A percentile compares a stretch with the other conserved stretches of the same genome.
Conservation (phyloP, 2,888 invertebrate genomes). For the Hyposoter didymator region DNA sequence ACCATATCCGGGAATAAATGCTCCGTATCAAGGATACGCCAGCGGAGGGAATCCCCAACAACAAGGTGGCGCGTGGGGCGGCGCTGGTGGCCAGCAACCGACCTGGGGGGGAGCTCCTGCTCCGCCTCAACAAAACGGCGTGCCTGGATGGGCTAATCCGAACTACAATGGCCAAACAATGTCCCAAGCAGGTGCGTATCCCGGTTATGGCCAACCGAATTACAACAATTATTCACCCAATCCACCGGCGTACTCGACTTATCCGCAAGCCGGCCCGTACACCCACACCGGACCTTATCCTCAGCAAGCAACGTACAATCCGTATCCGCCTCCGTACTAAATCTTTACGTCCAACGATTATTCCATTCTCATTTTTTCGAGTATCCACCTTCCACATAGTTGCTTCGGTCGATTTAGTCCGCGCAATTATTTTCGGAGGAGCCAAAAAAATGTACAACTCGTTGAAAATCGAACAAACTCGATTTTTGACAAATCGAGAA, state of each 20-base stretch:
- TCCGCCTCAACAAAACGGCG: slow-evolving; percentile 78
- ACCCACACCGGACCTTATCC: slow-evolving; percentile 72
- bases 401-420: neutral
- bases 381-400: neutral
- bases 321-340: slow-evolving; percentile 75
- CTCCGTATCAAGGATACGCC: slow-evolving; percentile 83
- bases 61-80: slow-evolving; percentile 77
- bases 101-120: slow-evolving; percentile 76
- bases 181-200: slow-evolving; percentile 84
- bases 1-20: slow-evolving; percentile 95
- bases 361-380: neutral
- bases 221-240: slow-evolving; percentile 78
- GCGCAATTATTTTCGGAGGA: neutral
- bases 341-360: neutral
- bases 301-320: slow-evolving; percentile 78
- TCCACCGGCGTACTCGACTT: slow-evolving; percentile 80
- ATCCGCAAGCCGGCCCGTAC: slow-evolving; percentile 76
- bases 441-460: neutral
- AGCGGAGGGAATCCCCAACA: slow-evolving; percentile 74
- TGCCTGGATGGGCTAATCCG: slow-evolving; percentile 82
- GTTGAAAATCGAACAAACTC: neutral
- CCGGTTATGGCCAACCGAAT: slow-evolving; percentile 78
- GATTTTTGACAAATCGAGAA: neutral
- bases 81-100: slow-evolving; percentile 71
- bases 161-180: slow-evolving; percentile 81